These are phyloP conservation scores for Ceraclea dissimilis DNA, from an alignment of 2,888 invertebrate genomes.

Conservation along the genomic window DNA sequence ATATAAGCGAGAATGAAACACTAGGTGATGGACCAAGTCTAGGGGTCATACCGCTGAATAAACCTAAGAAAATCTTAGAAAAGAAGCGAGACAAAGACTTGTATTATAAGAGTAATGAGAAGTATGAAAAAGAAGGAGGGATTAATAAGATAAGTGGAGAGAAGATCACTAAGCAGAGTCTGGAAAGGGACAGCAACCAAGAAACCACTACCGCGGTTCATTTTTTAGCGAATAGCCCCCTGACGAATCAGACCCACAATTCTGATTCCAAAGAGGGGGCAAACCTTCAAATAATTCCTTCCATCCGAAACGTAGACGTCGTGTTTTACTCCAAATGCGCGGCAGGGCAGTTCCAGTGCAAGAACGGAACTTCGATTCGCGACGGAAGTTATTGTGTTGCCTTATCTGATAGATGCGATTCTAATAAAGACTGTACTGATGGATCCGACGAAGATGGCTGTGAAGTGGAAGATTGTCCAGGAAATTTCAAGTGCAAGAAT, in stretches of 20 bases:
- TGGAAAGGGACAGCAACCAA: constrained; percentile 25
- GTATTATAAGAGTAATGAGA: constrained; percentile 25
- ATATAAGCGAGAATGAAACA: constrained; percentile 18
- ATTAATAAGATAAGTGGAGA: constrained; percentile 26
- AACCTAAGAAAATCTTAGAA: constrained; percentile 22
- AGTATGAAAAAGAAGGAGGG: constrained; percentile 24
- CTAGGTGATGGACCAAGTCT: constrained; percentile 16
- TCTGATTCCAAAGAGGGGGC: constrained; percentile 26
- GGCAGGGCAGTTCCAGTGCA: constrained; percentile 51
- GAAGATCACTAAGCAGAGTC: constrained; percentile 18
- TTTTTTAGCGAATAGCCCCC: constrained; percentile 26
- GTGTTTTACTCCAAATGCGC: constrained; percentile 45
- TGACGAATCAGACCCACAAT: constrained; percentile 19
- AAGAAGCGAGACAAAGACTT: constrained; percentile 25
- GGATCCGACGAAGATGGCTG: constrained; percentile 55
- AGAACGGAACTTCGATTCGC: constrained; percentile 48
- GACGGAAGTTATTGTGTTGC: constrained; percentile 52
- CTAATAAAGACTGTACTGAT: constrained; percentile 53
- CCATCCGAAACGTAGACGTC: constrained; percentile 1
- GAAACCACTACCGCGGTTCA: constrained; percentile 25
- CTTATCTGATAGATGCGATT: constrained; percentile 45
- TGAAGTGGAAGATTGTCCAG: constrained; percentile 47
- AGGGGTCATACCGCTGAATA: constrained; percentile 19
- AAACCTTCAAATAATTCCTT: constrained; percentile 6
- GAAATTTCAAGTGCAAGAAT: constrained; percentile 51